These are phyloP conservation scores for Ichneumoninae sp. DNA, from an alignment of 2,888 invertebrate species.

Conservation along the genomic window DNA sequence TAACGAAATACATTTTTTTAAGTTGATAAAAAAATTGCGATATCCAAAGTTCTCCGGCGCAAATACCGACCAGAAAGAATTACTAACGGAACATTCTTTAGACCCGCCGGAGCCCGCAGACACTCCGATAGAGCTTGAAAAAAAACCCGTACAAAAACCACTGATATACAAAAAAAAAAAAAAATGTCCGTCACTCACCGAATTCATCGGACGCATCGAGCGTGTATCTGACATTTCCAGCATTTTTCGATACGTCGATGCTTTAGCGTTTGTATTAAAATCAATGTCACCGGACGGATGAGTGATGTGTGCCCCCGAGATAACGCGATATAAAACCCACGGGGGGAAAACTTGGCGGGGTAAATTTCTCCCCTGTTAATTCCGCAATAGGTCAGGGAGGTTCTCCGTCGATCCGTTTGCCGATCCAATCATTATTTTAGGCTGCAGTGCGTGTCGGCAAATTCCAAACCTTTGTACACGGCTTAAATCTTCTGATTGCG, in stretches of 20 bases:
- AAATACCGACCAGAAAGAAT: too few relatives aligned
- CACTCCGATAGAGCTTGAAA: neutral
- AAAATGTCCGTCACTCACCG: conserved; percentile 47
- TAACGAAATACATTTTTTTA: neutral
- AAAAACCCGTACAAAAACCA: neutral
- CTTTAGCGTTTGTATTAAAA: conserved; percentile 21
- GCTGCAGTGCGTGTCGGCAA: neutral
- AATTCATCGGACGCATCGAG: conserved; percentile 35
- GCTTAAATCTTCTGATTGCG: neutral
- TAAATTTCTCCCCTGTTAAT: neutral
- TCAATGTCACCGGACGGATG: conserved; percentile 33
- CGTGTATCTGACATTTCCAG: conserved; percentile 25
- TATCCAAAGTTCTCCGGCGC: neutral
- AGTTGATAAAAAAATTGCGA: neutral
- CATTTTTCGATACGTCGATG: conserved; percentile 32
- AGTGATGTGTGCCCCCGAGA: conserved; percentile 41
- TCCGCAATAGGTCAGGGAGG: conserved; percentile 10
- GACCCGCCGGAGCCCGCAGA: neutral
- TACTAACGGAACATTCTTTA: neutral
- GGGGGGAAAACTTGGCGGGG: neutral
- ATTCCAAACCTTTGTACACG: neutral
- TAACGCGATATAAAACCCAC: neutral
- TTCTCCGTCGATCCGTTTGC: neutral
- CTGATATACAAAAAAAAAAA: conserved; percentile 43
- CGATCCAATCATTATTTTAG: neutral